A percentile compares a stretch with the other conserved stretches of the same genome.
Conservation (phyloP, 1,140 invertebrate genomes). For the Tenebrio molitor region DNA sequence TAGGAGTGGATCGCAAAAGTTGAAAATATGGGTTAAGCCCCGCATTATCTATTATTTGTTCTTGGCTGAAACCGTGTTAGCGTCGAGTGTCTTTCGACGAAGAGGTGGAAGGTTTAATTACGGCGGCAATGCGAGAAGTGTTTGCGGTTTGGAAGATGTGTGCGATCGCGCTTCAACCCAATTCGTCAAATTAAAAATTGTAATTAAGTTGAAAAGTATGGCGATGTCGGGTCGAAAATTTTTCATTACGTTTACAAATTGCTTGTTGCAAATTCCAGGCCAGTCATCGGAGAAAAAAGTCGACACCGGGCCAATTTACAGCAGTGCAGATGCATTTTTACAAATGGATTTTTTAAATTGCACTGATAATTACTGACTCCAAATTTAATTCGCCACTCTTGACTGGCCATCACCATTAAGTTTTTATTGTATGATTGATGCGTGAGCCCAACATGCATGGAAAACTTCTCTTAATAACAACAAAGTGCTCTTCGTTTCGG, state of each 20-base stretch:
- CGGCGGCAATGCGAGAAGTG: not conserved
- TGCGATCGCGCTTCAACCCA: not conserved
- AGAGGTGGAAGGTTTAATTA: constrained; percentile 24
- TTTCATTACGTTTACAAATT: constrained; percentile 36
- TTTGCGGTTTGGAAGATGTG: not conserved
- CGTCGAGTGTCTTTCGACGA: constrained; percentile 11
- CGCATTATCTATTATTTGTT: constrained; percentile 34
- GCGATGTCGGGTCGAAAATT: too few relatives aligned
- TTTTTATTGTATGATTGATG: constrained; percentile 32
- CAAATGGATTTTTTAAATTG: constrained; percentile 38
- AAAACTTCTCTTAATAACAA: constrained; percentile 1
- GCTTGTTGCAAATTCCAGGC: constrained; percentile 31
- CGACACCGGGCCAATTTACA: constrained; percentile 15
- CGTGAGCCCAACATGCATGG: not conserved
- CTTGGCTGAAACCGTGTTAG: constrained; percentile 27
- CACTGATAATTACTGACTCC: constrained; percentile 18
- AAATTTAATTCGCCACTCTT: constrained; percentile 13
- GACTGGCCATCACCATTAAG: constrained; percentile 3
- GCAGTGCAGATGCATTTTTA: constrained; percentile 33
- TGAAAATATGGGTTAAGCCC: constrained; percentile 28
- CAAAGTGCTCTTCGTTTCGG: not conserved
- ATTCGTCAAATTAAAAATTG: constrained; percentile 8
- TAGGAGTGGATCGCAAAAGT: constrained; percentile 11
- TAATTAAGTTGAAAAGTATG: constrained; percentile 3
- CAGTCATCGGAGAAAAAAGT: constrained; percentile 23